Percentiles rank a stretch among this genome's conserved stretches.
Conservation (phyloP, 53 echinoderm and acorn worm species). For the Stichopus horrens region DNA sequence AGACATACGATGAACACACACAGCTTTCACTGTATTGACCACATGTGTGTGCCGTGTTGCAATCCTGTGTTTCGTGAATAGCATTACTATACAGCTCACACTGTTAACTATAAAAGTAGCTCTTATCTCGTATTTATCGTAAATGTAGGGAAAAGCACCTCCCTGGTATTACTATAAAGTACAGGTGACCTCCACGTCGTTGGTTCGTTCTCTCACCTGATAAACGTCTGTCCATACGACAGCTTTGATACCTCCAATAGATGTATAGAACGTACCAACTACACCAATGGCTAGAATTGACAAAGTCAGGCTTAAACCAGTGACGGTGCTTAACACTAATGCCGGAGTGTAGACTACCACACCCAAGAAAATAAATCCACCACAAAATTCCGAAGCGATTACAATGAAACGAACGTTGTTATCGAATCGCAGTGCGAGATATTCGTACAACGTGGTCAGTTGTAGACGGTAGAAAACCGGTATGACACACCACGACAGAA, state of each 20-base stretch:
- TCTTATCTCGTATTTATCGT: no score
- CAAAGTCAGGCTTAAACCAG: slow-evolving; percentile 4
- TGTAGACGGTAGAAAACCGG: slow-evolving; percentile 38
- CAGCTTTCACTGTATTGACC: no score
- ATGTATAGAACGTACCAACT: slow-evolving; percentile 36
- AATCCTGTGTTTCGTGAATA: no score
- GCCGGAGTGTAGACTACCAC: slow-evolving; percentile 38
- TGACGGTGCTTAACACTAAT: slow-evolving; percentile 32
- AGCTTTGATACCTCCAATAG: slow-evolving; percentile 72
- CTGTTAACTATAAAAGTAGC: no score
- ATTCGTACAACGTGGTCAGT: slow-evolving; percentile 27
- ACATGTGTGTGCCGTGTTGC: no score
- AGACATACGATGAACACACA: no score
- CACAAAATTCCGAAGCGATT: not conserved
- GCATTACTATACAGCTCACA: no score
- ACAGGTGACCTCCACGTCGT: no score
- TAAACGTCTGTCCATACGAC: slow-evolving; percentile 86
- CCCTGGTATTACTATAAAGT: no score
- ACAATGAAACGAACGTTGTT: slow-evolving; percentile 33
- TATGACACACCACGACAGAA: not conserved
- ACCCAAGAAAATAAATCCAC: slow-evolving; percentile 36
- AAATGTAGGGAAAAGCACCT: no score
- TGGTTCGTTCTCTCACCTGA: slow-evolving; percentile 47
- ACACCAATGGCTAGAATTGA: slow-evolving; percentile 23
- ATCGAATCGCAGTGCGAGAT: slow-evolving; percentile 29